Conservation (phyloP, 2,113 vertebrate species). For the Gopherus flavomarginatus region DNA sequence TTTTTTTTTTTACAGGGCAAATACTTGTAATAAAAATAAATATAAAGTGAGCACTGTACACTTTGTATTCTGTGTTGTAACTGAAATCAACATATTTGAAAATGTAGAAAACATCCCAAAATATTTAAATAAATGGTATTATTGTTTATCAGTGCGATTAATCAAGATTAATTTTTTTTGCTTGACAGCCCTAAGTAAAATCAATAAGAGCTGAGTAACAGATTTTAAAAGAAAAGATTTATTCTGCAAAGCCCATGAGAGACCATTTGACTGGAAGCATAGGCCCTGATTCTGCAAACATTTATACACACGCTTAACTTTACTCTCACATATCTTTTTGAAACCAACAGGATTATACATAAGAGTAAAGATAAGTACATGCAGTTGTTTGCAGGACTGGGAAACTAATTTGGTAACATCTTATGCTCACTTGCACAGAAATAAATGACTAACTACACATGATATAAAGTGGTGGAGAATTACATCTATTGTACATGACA, state of each 20-base stretch:
- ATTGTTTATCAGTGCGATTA: no score
- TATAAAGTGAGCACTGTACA: no score
- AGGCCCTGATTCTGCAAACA: not conserved
- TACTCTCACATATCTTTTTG: not conserved
- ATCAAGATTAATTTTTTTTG: no score
- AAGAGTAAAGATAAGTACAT: fast-evolving
- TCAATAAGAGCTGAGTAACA: not conserved
- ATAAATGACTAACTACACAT: no score
- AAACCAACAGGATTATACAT: not conserved
- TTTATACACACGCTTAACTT: not conserved
- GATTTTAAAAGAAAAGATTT: not conserved
- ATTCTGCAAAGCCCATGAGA: not conserved
- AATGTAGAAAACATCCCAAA: no score
- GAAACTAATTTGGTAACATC: fast-evolving
- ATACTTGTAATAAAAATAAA: no score
- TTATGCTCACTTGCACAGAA: not conserved
- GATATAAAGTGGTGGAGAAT: fast-evolving
- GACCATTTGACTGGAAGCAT: not conserved
- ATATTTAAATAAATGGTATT: no score
- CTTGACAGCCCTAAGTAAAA: not conserved
- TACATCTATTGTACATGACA: not conserved
- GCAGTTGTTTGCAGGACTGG: not conserved
- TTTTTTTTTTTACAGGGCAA: no score
- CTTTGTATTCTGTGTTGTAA: no score
- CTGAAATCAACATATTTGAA: no score